Conservation (phyloP, 2,888 invertebrate species). For the Drosophila flavopinicola region DNA sequence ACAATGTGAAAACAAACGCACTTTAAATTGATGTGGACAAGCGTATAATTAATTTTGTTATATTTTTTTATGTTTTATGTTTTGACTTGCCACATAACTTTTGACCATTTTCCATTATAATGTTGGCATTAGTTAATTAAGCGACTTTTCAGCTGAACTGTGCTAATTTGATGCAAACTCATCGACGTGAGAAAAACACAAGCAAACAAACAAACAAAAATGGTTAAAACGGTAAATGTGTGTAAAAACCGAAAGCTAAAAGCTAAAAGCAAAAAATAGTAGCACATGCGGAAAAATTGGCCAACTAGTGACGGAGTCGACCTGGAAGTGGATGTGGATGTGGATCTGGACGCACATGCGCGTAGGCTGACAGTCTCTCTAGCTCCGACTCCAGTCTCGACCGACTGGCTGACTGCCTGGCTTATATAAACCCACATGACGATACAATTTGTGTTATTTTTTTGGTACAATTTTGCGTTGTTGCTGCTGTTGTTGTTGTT, state of each 20-base stretch:
- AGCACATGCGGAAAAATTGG: constrained; percentile 72
- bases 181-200: constrained; percentile 51
- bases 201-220: constrained; percentile 20
- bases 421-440: constrained; percentile 71
- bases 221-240: constrained; percentile 32
- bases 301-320: constrained; percentile 48
- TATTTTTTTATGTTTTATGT: constrained; percentile 7
- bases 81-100: constrained; percentile 37
- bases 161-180: constrained; percentile 69
- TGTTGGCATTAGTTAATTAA: constrained; percentile 53
- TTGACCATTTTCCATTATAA: constrained; percentile 46
- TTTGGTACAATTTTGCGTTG: constrained; percentile 45
- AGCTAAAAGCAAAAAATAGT: constrained; percentile 19
- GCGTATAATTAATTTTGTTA: constrained; percentile 44
- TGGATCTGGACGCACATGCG: constrained; percentile 61
- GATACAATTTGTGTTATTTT: constrained; percentile 49
- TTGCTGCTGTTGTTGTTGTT: constrained; percentile 45
- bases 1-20: constrained; percentile 36
- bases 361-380: constrained; percentile 55
- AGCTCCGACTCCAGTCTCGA: constrained; percentile 20
- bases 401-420: constrained; percentile 46
- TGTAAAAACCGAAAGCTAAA: constrained; percentile 43
- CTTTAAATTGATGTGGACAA: constrained; percentile 39
- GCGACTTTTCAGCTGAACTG: constrained; percentile 51
- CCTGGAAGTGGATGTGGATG: constrained; percentile 63